Base-by-base conservation (phyloP, 2,797 vertebrate species). In the Thripadectes ignobilis region DNA sequence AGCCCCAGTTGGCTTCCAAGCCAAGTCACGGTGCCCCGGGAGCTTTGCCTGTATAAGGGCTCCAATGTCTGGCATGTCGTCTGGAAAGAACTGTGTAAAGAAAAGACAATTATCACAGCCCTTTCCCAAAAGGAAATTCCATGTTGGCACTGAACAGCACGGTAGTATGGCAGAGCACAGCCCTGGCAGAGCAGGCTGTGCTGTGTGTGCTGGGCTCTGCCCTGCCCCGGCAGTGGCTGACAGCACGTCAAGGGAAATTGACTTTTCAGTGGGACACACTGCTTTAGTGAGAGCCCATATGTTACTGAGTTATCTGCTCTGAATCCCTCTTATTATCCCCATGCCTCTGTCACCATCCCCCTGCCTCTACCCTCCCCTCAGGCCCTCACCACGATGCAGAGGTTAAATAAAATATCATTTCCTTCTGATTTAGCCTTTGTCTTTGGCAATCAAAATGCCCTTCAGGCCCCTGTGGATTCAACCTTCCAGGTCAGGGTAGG, bases 371-470 rank as follows among this genome's bases (percentile, higher is more conserved):
- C 63, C 73, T 85, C 82, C 92, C 79, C 58, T 75, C 85, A 74
- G 73, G 76, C 85, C 78, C 61, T 65, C 87, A 80, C 73, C 67
- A 21, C 34, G 22, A 94, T 24, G 74, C 90, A 89, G 94, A 96
- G 95, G 96, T 96, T 97, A 96, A 97, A 97, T 97, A 97, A 97
- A 97, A 97, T 97, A 97, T 86, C 10, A 94, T 97, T 97, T 97
- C 96, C 96, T 96, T 93, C 91, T 95, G 88, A 96, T 97, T 95
- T 94, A 95, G 93, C 94, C 85, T 96, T 97, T 96, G 96, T 97
- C 89, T 95, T 96, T 87, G 83, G 94, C 92, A 97, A 94, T 95
- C 88, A 89, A 93, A 97, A 96, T 96, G 94, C 94, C 88, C 92
- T 93, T 95, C 92, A 59, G 94, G 90, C 89, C 93, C 85, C 93